Base-by-base conservation (phyloP, 2,113 vertebrate species). In the Clarias batrachus region DNA sequence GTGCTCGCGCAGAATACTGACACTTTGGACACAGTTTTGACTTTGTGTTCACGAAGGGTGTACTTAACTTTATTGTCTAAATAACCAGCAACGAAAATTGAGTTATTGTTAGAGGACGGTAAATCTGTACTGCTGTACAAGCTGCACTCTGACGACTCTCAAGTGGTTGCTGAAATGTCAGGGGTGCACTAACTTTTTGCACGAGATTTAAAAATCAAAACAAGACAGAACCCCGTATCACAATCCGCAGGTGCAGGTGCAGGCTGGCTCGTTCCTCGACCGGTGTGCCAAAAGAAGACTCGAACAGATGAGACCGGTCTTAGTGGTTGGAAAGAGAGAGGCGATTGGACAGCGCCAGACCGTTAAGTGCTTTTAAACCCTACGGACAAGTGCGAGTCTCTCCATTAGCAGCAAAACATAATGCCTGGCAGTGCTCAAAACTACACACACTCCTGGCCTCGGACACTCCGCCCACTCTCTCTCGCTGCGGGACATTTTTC, bases 301-400 rank as follows among this genome's bases (percentile, higher is more conserved):
- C 17, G 77, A n/a, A 65, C 57, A 11, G 21, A 85, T 33, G 30
- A 62, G 59, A 66, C n/a, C 27, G 78, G 60, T 85, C 85, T 83
- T 41, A 70, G 79, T 89, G 57, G 12, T 85, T 27, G 27, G 77
- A 85, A 90, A 91, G 81, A 89, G 86, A 88, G 87, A 91, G 70
- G 73, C 89, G 54, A 91, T 91, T 90, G 88, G 88, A 87, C 85
- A 90, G 83, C 90, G 87, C 90, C 87, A 91, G 87, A 88, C 87
- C 84, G 85, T 82, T 90, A 90, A 92, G 92, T 92, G 88, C 92
- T 89, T 89, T 92, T 88, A 89, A 91, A 86, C 92, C 88, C 78
- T 82, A 83, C 91, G 90, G 83, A 90, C 66, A 56, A 82, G 41
- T 85, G 0, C 87, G 85, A 84, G 88, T 88, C 63, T 62, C 85